Conservation (phyloP, 2,113 vertebrate species). For the Orientallactaga bullata region DNA sequence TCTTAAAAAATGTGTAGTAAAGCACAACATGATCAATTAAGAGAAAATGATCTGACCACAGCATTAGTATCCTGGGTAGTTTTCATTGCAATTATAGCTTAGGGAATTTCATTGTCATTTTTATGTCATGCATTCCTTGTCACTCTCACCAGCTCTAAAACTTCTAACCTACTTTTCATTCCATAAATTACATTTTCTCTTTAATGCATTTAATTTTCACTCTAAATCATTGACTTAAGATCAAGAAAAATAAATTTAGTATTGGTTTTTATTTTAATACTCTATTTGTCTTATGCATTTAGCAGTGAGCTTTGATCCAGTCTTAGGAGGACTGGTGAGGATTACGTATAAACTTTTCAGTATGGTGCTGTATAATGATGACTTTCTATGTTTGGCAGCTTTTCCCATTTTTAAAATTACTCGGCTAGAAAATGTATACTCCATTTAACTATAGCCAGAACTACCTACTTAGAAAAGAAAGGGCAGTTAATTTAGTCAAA, state of each 20-base stretch:
- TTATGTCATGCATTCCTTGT: slow-evolving; percentile 32
- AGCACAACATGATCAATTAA: slow-evolving; percentile 50
- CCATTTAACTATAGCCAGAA: background rate
- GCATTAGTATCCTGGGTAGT: slow-evolving; percentile 38
- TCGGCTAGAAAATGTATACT: background rate
- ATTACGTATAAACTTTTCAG: slow-evolving; percentile 37
- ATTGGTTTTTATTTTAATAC: slow-evolving; percentile 31
- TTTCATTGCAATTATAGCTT: slow-evolving; percentile 44
- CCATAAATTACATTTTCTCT: slow-evolving; percentile 14
- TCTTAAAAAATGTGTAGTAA: slow-evolving; percentile 64
- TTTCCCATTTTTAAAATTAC: slow-evolving; percentile 41
- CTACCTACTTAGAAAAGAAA: background rate
- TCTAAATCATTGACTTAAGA: slow-evolving; percentile 47
- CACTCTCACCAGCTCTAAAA: slow-evolving; percentile 3
- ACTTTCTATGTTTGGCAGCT: background rate
- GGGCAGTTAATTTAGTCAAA: slow-evolving; percentile 14
- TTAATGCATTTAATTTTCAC: slow-evolving; percentile 48
- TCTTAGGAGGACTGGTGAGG: slow-evolving; percentile 44
- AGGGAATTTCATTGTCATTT: slow-evolving; percentile 43
- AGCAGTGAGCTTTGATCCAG: slow-evolving; percentile 26
- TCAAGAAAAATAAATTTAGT: slow-evolving; percentile 59
- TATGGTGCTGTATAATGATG: background rate
- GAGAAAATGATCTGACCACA: slow-evolving; percentile 58
- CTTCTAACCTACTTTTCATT: slow-evolving; percentile 19
- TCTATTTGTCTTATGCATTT: slow-evolving; percentile 59